A percentile compares a stretch with the other conserved stretches of the same genome.
Conservation (phyloP, 2,113 vertebrate species). For the Notarius quadriscutis region DNA sequence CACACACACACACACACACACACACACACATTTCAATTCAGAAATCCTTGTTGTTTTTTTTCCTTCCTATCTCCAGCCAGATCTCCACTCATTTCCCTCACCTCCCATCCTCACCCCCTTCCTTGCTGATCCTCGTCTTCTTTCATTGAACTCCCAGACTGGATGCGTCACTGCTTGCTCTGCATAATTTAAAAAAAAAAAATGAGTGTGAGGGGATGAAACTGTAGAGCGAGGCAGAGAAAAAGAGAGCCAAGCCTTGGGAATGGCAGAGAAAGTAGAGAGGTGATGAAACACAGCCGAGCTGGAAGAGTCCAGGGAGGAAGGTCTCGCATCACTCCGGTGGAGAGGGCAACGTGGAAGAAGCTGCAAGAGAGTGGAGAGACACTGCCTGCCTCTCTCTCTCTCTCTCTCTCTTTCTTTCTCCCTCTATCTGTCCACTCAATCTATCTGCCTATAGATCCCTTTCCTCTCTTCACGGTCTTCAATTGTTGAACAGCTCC, state of each 20-base stretch:
- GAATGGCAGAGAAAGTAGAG: slow-evolving; percentile 4
- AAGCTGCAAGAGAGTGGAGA: slow-evolving; percentile 59
- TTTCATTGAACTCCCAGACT: slow-evolving; percentile 70
- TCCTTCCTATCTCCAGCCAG: slow-evolving; percentile 60
- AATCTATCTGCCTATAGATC: background rate
- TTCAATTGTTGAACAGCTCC: slow-evolving; percentile 39
- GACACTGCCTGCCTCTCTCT: background rate
- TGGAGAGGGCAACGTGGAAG: slow-evolving; percentile 55
- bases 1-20: slow-evolving; percentile 29
- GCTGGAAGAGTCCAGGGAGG: background rate
- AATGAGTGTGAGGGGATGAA: slow-evolving; percentile 73
- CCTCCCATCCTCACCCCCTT: slow-evolving; percentile 43
- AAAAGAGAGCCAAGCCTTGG: slow-evolving; percentile 43
- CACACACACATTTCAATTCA: slow-evolving; percentile 62
- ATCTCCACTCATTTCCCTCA: slow-evolving; percentile 55
- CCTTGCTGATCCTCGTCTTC: slow-evolving; percentile 57
- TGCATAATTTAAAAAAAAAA: slow-evolving; percentile 71
- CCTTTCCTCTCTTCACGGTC: slow-evolving; percentile 1
- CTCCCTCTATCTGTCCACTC: slow-evolving; percentile 9
- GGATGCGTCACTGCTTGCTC: slow-evolving; percentile 72
- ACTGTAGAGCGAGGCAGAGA: slow-evolving; percentile 52
- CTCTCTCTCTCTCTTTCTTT: background rate
- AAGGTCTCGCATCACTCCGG: slow-evolving; percentile 52
- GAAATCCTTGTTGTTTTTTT: slow-evolving; percentile 63
- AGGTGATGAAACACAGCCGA: slow-evolving; percentile 19